These are phyloP conservation scores for Ashinkailepas kermadecensis DNA, from an alignment of 2,888 invertebrate species.

Conservation along the genomic window DNA sequence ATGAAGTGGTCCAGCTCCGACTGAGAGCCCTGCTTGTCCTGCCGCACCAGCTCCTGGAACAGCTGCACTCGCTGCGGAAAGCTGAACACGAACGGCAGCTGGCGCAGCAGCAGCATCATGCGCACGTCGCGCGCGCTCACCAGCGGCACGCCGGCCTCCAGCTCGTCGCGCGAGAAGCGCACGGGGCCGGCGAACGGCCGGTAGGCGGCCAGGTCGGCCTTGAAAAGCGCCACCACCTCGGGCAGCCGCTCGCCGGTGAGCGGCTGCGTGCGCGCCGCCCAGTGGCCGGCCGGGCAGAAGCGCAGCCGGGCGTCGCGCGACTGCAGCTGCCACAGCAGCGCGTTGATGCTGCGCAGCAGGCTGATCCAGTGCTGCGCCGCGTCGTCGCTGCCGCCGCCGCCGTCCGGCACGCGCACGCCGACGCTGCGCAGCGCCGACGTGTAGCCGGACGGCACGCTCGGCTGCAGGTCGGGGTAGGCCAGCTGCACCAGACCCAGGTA, in stretches of 20 bases:
- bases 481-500: slow-evolving; percentile 77
- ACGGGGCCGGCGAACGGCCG: slow-evolving; percentile 14
- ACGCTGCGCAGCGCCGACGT: neutral
- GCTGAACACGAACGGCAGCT: slow-evolving; percentile 89
- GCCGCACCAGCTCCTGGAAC: slow-evolving; percentile 59
- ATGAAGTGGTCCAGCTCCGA: slow-evolving; percentile 66
- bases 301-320: slow-evolving; percentile 74
- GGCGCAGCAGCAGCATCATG: slow-evolving; percentile 76
- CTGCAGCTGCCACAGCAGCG: slow-evolving; percentile 69
- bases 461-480: slow-evolving; percentile 64
- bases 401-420: neutral
- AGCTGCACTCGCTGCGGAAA: slow-evolving; percentile 84
- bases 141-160: slow-evolving; percentile 60
- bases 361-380: neutral
- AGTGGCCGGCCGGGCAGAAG: slow-evolving; percentile 64
- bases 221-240: slow-evolving; percentile 5
- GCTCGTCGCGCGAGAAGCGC: slow-evolving; percentile 3
- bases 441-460: neutral
- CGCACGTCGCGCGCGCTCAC: slow-evolving; percentile 79
- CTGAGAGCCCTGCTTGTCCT: slow-evolving; percentile 63
- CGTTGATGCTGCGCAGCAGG: neutral
- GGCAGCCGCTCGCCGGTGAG: slow-evolving; percentile 26
- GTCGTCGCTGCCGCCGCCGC: neutral
- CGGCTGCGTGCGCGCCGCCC: slow-evolving; percentile 43
- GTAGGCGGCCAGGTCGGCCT: neutral